Evolutionary conservation across 2,113 vertebrate species (phyloP), one percentile per base, ranked within the genome.

Genomic region (Festucalex cinctus): DNA sequence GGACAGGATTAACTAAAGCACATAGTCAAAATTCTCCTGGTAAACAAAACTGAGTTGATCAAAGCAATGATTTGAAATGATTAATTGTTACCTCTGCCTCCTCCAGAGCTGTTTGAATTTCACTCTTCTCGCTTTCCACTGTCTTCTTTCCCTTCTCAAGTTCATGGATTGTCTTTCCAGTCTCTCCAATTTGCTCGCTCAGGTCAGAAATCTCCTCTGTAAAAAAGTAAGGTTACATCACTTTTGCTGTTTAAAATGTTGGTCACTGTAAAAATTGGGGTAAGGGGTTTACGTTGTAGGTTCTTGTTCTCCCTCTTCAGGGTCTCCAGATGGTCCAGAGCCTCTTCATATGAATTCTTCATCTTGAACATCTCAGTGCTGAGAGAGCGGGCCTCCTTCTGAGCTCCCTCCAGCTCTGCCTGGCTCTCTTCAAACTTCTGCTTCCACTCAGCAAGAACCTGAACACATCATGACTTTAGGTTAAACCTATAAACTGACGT

Each of bases 81-180:
- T 13, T 46, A 10, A 24, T 32, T 46, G 39, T 81, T 84, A 94
- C 74, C 81, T 96, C 94, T 0, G 92, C 93, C 79, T 96, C 94
- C 75, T 96, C 95, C 71, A 96, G 81, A 49, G 93, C 92, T 51
- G 83, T 92, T 71, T 96, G 95, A 22, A 96, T 83, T 86, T 96
- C 95, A 65, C 87, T 74, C 75, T 96, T 96, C 70, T 96, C 94
- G 65, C 88, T 74, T 58, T 96, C 85, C 59, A 85, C 83, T 28
- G 91, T 84, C 84, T 96, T 96, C 84, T 95, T 96, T 39, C 92
- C 73, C 78, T 96, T 96, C 79, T 96, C 95, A 57, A 96, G 78
- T 81, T 96, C 95, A 71, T 95, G 93, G 20, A 95, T 93, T 0
- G 91, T 93, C 75, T 97, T 97, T 44, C 94, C 93, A 8, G 83